Percentiles rank a stretch among this genome's conserved stretches.
These are phyloP conservation scores for human (Homo sapiens) DNA, from an alignment of 2,113 vertebrate genomes.

Conservation along the genomic window GRCh38 chr15:41662001-41662500, in stretches of 20 bases:
- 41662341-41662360: neutral
- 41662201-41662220: neutral
- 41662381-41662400: neutral
- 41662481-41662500: neutral
- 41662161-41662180: neutral
- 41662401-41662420: neutral
- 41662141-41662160: neutral
- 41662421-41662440: neutral
- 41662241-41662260: neutral
- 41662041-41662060: neutral
- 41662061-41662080: neutral
- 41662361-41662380: neutral
- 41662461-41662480: conserved; percentile 15
- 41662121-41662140: neutral
- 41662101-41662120: neutral
- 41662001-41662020: neutral
- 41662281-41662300: neutral
- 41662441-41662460: neutral
- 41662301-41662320: conserved; percentile 10
- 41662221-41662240: neutral
- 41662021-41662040: neutral
- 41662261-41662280: neutral
- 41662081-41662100: neutral
- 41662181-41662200: neutral
- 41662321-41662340: neutral